These are phyloP conservation scores for Syrista parreyssii DNA, from an alignment of 2,888 invertebrate genomes.

Conservation along the genomic window DNA sequence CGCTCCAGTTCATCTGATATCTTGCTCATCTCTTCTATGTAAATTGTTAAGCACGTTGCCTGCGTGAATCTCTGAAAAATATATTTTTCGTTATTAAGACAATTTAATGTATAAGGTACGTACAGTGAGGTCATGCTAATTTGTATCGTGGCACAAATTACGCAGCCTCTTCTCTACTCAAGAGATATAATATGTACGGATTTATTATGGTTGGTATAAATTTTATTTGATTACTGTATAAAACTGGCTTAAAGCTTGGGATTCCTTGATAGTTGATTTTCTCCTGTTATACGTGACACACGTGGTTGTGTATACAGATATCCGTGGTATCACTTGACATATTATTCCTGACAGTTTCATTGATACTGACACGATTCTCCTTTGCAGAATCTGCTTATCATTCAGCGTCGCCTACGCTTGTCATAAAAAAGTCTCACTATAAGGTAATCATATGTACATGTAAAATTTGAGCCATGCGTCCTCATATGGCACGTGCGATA, in stretches of 20 bases:
- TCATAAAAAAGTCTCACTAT: not conserved
- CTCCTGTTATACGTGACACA: not conserved
- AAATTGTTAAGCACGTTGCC: not conserved
- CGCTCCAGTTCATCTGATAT: conserved; percentile 42
- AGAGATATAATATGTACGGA: not conserved
- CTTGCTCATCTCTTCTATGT: conserved; percentile 8
- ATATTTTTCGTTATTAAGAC: not conserved
- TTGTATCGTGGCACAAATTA: not conserved
- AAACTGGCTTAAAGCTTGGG: not conserved
- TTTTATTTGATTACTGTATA: not conserved
- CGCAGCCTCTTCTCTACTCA: not conserved
- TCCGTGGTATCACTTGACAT: not conserved
- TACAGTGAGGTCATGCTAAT: not conserved
- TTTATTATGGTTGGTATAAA: not conserved
- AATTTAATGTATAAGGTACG: not conserved
- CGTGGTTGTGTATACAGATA: not conserved
- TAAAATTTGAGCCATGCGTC: not conserved
- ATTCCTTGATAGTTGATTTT: not conserved
- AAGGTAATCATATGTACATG: not conserved
- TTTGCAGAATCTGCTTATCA: not conserved
- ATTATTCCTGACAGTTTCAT: not conserved
- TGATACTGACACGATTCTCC: not conserved
- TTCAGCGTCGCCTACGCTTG: not conserved
- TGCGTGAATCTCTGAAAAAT: not conserved
- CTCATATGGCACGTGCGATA: not conserved